Conservation (phyloP, 1,140 invertebrate species). For the Brachionus rubens region DNA sequence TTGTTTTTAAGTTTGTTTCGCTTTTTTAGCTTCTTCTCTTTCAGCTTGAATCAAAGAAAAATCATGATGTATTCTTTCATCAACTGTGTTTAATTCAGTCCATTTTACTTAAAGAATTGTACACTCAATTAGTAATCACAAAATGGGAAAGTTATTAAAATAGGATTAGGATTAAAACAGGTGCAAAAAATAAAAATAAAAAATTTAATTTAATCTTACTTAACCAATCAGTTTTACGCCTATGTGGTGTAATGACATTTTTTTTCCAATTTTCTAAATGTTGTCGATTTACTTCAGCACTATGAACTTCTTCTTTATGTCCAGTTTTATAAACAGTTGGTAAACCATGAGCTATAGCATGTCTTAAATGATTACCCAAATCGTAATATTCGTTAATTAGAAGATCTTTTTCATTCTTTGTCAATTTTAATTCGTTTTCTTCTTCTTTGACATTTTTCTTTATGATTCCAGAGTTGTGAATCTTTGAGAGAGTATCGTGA, state of each 20-base stretch:
- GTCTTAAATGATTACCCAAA: conserved; percentile 34
- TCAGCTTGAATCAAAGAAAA: conserved; percentile 13
- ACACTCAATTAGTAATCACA: background rate
- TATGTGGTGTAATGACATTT: conserved; percentile 26
- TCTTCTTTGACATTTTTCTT: conserved; percentile 41
- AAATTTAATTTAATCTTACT: conserved; percentile 8
- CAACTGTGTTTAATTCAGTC: conserved; percentile 35
- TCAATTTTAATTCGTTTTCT: background rate
- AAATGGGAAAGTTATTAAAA: too few species aligned
- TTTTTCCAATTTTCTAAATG: conserved; percentile 21
- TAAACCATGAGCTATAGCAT: conserved; percentile 26
- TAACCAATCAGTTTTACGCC: conserved; percentile 37
- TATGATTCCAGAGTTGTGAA: conserved; percentile 16
- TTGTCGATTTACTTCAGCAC: conserved; percentile 34
- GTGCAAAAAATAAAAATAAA: background rate
- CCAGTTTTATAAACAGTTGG: conserved; percentile 25
- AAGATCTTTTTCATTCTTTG: background rate
- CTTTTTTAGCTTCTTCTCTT: background rate
- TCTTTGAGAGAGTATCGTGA: conserved; percentile 30
- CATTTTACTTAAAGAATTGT: conserved; percentile 36
- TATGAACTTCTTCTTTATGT: background rate
- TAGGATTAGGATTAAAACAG: background rate
- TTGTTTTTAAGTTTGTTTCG: background rate
- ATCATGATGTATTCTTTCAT: conserved; percentile 28
- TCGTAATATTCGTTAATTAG: conserved; percentile 31